Evolutionary conservation across 1,140 invertebrate genomes (phyloP), one percentile per base, ranked within the genome.

Genomic region (Eriocheir sinensis): DNA sequence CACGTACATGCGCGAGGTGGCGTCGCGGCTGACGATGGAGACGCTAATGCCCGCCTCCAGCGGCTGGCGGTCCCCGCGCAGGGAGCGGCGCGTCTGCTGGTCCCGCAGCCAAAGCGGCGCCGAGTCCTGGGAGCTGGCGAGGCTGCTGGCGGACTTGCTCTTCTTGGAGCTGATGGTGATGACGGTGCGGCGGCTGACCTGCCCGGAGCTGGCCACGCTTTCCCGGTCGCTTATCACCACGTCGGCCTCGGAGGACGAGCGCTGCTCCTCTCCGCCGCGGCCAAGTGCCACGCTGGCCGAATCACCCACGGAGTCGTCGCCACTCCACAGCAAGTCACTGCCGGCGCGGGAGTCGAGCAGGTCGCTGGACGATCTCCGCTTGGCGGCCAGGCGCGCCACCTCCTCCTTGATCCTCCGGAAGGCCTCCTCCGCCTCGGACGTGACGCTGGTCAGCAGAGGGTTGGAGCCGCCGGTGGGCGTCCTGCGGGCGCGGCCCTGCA

Each of bases 1-100:
- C 27, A 96, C 95, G 88, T 93, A 96, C 95, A 96, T 96, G 83
- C 95, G 95, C 41, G 95, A 96, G 6, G 93, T 92, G 41, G 86
- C 93, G 72, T 93, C 91, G 41, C 83, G 83, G 40, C 72, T 95
- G 48, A 93, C 92, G 30, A 96, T 96, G 0, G 95, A 95, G 0
- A 96, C 95, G 38, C 90, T 94, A 3, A 96, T 94, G 3, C 95
- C 95, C 15, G 89, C 94, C 30, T 95, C 60, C n/a, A 95, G 89
- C 2, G 94, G 32, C 34, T 83, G 48, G 32, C 72, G 81, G 38
- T 89, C 79, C 6, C 79, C 88, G n/a, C 95, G 72, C 40, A 96
- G 91, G 32, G 95, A 96, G 21, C 94, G 80, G 17, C 95, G 80
- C 6, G 92, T 93, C 53, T 96, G 93, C 27, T 91, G 36, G n/a